A percentile compares a stretch with the other conserved stretches of the same genome.
These are phyloP conservation scores for Cherax quadricarinatus DNA, from an alignment of 1,140 invertebrate species.

Conservation along the genomic window DNA sequence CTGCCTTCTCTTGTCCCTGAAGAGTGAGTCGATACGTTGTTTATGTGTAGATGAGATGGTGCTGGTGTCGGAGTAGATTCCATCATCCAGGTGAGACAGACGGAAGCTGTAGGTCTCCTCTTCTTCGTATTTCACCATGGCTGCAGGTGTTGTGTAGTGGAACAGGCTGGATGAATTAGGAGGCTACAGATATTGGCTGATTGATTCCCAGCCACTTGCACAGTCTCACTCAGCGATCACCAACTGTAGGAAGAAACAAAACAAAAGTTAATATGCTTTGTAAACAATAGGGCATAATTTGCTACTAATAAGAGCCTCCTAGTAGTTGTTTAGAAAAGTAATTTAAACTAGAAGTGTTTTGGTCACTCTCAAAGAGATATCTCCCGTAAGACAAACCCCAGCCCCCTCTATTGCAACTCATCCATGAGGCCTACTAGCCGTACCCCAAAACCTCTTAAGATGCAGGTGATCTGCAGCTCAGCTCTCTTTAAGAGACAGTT, in stretches of 20 bases:
- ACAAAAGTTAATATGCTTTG: not conserved
- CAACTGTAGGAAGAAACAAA: not conserved
- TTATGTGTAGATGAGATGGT: constrained; percentile 83
- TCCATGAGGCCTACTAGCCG: too few relatives aligned
- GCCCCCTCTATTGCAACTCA: too few relatives aligned
- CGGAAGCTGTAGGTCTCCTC: constrained; percentile 73
- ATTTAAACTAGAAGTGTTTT: too few relatives aligned
- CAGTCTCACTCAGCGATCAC: not conserved
- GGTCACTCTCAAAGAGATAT: too few relatives aligned
- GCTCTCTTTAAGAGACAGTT: too few relatives aligned
- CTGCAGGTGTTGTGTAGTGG: not conserved
- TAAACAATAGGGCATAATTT: too few relatives aligned
- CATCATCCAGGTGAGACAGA: constrained; percentile 54
- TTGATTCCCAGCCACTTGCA: not conserved
- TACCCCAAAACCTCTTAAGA: too few relatives aligned
- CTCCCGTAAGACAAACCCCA: too few relatives aligned
- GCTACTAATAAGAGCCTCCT: too few relatives aligned
- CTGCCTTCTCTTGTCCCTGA: constrained; percentile 80
- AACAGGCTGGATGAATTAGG: not conserved
- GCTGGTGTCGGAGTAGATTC: constrained; percentile 56
- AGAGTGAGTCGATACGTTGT: constrained; percentile 89
- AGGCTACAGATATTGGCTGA: too few relatives aligned
- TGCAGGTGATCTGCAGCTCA: too few relatives aligned
- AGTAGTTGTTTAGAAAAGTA: too few relatives aligned
- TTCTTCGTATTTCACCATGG: constrained; percentile 68